Evolutionary conservation across 2,113 vertebrate genomes (phyloP).

Genomic region (Nothobranchius kuhntae): DNA sequence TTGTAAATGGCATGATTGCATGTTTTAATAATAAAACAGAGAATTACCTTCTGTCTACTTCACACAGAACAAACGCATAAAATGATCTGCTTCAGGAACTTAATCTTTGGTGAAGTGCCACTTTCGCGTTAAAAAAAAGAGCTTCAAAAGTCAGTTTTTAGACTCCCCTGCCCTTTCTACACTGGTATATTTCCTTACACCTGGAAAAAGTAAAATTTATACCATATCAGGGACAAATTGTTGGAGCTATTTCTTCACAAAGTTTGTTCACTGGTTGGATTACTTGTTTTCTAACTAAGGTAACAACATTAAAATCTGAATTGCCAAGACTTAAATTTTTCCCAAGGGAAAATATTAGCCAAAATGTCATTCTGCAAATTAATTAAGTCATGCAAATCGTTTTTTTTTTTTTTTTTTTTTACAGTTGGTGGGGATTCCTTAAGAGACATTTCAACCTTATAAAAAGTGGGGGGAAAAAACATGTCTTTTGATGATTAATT

Average conservation of each 20-base stretch:
- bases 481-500: conserved; percentile 53
- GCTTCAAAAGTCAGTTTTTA: too few relatives aligned
- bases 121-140: too few relatives aligned
- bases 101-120: too few relatives aligned
- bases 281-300: not conserved
- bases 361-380: conserved; percentile 30
- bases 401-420: not conserved
- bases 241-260: not conserved
- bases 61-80: too few relatives aligned
- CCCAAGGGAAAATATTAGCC: conserved; percentile 28
- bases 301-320: not conserved
- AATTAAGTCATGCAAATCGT: conserved; percentile 45
- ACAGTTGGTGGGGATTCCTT: not conserved
- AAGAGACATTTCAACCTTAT: conserved; percentile 34
- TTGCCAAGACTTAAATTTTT: conserved; percentile 3
- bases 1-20: too few relatives aligned
- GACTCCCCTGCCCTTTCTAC: too few relatives aligned
- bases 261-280: not conserved
- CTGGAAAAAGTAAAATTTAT: not conserved
- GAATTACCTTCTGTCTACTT: too few relatives aligned
- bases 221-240: too few relatives aligned
- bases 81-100: too few relatives aligned
- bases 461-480: conserved; percentile 28
- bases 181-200: too few relatives aligned
- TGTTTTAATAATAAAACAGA: too few relatives aligned